A percentile compares a stretch with the other conserved stretches of the same genome.
phyloP scores from a whole-genome alignment of 2,888 invertebrate genomes.

The Meganola albula region DNA sequence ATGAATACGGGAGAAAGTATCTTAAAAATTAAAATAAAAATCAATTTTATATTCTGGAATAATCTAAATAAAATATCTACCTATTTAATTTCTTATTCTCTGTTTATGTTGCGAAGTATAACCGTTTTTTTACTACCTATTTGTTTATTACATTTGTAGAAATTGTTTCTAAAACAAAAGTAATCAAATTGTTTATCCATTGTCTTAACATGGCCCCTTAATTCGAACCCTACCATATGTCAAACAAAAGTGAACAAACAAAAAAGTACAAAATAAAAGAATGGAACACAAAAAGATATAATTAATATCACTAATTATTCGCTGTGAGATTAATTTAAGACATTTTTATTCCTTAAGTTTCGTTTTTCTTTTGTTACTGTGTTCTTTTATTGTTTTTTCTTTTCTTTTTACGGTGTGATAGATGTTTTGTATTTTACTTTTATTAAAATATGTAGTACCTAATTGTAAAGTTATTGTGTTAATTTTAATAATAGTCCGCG shows the following conservation, averaged over 20 bases:
- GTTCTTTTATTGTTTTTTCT: slow-evolving; percentile 22
- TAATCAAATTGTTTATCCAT: not conserved
- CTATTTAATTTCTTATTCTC: not conserved
- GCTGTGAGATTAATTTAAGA: slow-evolving; percentile 40
- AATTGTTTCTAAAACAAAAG: not conserved
- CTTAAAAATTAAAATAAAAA: not conserved
- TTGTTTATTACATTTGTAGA: not conserved
- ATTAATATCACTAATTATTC: slow-evolving; percentile 72
- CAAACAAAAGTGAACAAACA: slow-evolving; percentile 35
- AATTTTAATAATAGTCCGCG: not conserved
- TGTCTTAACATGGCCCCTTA: slow-evolving; percentile 12
- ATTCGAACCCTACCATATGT: slow-evolving; percentile 40
- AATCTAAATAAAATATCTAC: not conserved
- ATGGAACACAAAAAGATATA: slow-evolving; percentile 61
- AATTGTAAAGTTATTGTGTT: not conserved
- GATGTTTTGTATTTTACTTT: slow-evolving; percentile 29
- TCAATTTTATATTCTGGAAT: too few relatives aligned
- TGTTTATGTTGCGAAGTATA: not conserved
- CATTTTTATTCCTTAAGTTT: slow-evolving; percentile 34
- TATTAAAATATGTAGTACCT: not conserved
- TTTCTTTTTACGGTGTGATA: slow-evolving; percentile 27
- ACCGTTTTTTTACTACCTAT: too few relatives aligned
- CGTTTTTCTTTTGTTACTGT: slow-evolving; percentile 35
- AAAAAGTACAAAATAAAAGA: slow-evolving; percentile 29
- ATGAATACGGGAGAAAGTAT: too few relatives aligned